Evolutionary conservation across 2,113 vertebrate genomes (phyloP).

Genomic region (Pimephales promelas): DNA sequence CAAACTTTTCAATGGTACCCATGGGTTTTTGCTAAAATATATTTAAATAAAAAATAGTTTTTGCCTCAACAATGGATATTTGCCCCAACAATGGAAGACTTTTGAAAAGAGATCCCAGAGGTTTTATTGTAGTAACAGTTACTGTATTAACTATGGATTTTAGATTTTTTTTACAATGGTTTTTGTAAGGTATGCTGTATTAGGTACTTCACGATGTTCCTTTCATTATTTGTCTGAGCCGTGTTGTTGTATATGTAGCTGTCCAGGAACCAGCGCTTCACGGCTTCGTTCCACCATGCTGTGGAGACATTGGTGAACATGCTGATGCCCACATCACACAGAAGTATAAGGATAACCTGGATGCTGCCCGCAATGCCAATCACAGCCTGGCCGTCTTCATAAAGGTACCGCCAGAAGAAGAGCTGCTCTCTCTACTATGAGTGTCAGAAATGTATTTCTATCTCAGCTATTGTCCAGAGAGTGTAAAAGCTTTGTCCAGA

Average conservation of each 20-base stretch:
- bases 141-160: background rate
- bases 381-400: constrained; percentile 94
- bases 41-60: background rate
- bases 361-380: constrained; percentile 94
- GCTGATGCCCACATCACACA: constrained; percentile 98
- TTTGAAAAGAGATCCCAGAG: background rate
- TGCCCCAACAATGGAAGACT: no score
- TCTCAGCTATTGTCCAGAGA: no score
- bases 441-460: no score
- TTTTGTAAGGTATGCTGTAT: background rate
- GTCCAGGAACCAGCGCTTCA: constrained; percentile 91
- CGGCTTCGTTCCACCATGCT: constrained; percentile 88
- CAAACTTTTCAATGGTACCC: background rate
- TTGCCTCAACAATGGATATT: background rate
- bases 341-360: constrained; percentile 95
- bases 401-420: constrained; percentile 77
- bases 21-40: background rate
- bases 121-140: background rate
- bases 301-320: constrained; percentile 94
- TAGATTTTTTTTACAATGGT: background rate
- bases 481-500: no score
- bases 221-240: background rate
- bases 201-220: background rate
- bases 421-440: no score
- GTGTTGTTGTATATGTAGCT: constrained; percentile 70